Conservation (phyloP, 2,888 invertebrate genomes). For the Apotomis capreana region DNA sequence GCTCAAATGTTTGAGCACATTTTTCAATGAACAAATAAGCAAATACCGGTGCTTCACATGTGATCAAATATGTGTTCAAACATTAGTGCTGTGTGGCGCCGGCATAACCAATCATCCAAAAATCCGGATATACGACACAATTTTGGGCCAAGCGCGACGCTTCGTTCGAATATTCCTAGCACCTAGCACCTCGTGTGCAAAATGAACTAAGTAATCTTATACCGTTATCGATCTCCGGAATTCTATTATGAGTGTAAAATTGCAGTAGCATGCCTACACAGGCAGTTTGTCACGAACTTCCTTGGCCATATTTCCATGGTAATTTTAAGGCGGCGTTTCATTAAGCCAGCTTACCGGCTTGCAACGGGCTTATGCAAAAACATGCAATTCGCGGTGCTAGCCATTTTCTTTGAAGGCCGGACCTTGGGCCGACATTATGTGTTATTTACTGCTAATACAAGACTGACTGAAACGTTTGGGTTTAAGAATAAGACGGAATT, state of each 20-base stretch:
- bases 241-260: slow-evolving; percentile 20
- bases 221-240: not conserved
- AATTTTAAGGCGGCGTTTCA: slow-evolving; percentile 45
- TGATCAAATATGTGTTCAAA: too few relatives aligned
- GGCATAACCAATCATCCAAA: too few relatives aligned
- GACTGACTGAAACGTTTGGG: slow-evolving; percentile 28
- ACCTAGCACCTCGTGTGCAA: not conserved
- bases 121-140: too few relatives aligned
- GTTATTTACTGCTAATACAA: slow-evolving; percentile 38
- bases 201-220: not conserved
- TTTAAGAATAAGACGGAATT: slow-evolving; percentile 6
- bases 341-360: slow-evolving; percentile 50
- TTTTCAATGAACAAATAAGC: too few relatives aligned
- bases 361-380: slow-evolving; percentile 55
- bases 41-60: too few relatives aligned
- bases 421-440: slow-evolving; percentile 46
- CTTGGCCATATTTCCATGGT: slow-evolving; percentile 34
- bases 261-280: slow-evolving; percentile 17
- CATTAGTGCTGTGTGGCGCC: too few relatives aligned
- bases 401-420: slow-evolving; percentile 57
- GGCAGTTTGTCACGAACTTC: slow-evolving; percentile 32
- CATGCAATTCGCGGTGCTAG: slow-evolving; percentile 50
- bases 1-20: too few relatives aligned
- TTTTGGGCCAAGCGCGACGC: too few relatives aligned
- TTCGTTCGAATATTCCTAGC: too few relatives aligned